These are phyloP conservation scores for Pygoscelis antarcticus DNA, from an alignment of 2,113 vertebrate genomes.

Conservation along the genomic window DNA sequence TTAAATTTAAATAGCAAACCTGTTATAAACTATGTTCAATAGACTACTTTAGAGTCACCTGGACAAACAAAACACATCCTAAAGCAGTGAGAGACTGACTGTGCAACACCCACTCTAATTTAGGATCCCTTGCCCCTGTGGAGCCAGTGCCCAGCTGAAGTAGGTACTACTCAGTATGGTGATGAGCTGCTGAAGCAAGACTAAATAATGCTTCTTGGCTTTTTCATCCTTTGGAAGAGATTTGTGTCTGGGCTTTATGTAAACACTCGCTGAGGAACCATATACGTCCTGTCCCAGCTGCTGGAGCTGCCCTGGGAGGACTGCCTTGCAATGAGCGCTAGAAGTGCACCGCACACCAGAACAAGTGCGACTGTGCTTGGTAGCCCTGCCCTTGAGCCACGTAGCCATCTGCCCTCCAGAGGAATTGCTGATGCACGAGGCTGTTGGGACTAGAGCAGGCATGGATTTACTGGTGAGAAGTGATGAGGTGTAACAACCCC, in stretches of 20 bases:
- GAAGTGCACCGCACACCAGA: not conserved
- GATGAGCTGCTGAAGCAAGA: not conserved
- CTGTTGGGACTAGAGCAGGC: not conserved
- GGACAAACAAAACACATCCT: not conserved
- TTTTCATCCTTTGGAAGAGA: not conserved
- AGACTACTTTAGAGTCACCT: not conserved
- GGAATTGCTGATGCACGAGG: not conserved
- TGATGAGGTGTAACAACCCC: not conserved
- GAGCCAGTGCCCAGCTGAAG: not conserved
- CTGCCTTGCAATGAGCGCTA: not conserved
- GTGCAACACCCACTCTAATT: not conserved
- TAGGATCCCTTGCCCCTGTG: not conserved
- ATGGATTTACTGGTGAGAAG: not conserved
- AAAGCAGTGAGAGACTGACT: not conserved
- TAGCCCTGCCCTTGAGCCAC: not conserved
- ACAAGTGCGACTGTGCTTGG: accelerated
- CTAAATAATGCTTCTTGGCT: not conserved
- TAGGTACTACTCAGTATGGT: not conserved
- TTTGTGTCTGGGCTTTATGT: not conserved
- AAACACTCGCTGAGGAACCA: not conserved
- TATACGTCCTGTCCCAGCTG: not conserved
- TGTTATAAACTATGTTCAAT: not conserved
- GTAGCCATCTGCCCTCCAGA: not conserved
- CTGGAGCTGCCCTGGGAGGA: not conserved
- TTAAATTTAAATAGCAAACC: slow-evolving; percentile 16